Evolutionary conservation across 1,140 invertebrate species (phyloP).

Genomic region (Halictus rubicundus): DNA sequence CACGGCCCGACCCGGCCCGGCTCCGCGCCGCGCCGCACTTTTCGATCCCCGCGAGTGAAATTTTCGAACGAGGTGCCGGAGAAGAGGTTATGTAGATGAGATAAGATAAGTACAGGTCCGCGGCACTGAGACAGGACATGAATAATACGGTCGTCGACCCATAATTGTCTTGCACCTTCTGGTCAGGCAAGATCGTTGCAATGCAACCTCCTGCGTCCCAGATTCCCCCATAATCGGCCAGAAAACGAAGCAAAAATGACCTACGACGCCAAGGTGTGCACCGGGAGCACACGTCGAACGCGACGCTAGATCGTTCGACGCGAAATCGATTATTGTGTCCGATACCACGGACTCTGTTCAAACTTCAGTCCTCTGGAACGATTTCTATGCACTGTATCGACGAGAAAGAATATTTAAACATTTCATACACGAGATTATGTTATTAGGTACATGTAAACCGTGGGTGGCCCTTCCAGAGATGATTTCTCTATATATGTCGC

Average conservation of each 20-base stretch:
- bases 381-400: too few species aligned
- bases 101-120: slow-evolving; percentile 72
- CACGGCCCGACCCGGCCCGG: too few species aligned
- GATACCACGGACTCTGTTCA: too few species aligned
- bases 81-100: slow-evolving; percentile 72
- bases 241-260: slow-evolving; percentile 41
- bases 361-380: too few species aligned
- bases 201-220: slow-evolving; percentile 59
- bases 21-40: slow-evolving; percentile 26
- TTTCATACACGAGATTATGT: too few species aligned
- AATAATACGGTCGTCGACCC: slow-evolving; percentile 74
- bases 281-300: too few species aligned
- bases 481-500: too few species aligned
- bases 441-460: too few species aligned
- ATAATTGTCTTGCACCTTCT: slow-evolving; percentile 74
- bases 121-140: slow-evolving; percentile 65
- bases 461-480: too few species aligned
- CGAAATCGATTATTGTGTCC: too few species aligned
- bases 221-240: slow-evolving; percentile 58
- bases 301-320: too few species aligned
- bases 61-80: slow-evolving; percentile 47
- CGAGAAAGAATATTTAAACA: too few species aligned
- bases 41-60: slow-evolving; percentile 51
- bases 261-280: slow-evolving; percentile 2
- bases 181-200: slow-evolving; percentile 68